Evolutionary conservation across 2,113 vertebrate genomes (phyloP).

Genomic region (Rhagologus leucostigma): DNA sequence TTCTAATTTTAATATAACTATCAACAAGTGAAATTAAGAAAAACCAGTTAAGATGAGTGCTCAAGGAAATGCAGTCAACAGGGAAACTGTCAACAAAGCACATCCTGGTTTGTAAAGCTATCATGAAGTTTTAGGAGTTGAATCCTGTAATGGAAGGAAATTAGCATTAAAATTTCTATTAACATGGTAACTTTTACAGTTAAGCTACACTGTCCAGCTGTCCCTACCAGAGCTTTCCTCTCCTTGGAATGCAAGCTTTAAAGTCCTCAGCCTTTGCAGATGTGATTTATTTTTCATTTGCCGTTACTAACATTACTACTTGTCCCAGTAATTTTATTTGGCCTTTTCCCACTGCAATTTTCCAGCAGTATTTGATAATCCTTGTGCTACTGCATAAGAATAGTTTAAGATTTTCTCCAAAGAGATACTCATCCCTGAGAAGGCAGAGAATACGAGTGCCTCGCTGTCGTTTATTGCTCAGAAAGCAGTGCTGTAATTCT

Average conservation of each 20-base stretch:
- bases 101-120: neutral
- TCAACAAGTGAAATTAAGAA: neutral
- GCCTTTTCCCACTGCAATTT: neutral
- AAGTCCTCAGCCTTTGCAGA: neutral
- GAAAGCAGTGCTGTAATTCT: neutral
- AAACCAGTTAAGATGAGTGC: neutral
- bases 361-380: neutral
- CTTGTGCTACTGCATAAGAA: neutral
- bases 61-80: neutral
- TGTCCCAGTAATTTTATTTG: neutral
- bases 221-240: neutral
- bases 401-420: neutral
- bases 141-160: neutral
- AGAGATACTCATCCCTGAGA: neutral
- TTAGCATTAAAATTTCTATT: neutral
- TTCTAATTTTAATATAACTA: neutral
- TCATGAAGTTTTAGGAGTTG: neutral
- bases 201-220: neutral
- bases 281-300: neutral
- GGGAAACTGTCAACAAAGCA: neutral
- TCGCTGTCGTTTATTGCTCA: neutral
- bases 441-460: neutral
- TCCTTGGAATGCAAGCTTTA: neutral
- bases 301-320: neutral
- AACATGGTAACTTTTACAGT: neutral